Evolutionary conservation across 1,140 invertebrate genomes (phyloP), one percentile per base, ranked within the genome.

Genomic region (Drosophila tropicalis): DNA sequence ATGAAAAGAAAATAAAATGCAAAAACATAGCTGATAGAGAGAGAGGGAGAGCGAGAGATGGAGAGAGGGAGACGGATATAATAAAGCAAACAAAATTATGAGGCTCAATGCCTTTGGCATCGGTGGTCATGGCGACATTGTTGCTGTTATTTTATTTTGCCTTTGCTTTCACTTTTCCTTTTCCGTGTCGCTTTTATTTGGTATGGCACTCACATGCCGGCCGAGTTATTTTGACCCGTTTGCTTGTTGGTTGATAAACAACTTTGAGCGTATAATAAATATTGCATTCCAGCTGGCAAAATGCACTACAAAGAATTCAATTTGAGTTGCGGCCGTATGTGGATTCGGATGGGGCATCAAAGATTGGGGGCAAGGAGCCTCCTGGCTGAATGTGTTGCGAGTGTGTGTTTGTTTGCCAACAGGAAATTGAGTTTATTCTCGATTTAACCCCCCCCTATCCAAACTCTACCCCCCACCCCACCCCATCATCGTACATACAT

Each of bases 251-350:
- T 36, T 58, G 32, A 13, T 15, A 36, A 32, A 58, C 56, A 58
- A 36, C 15, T 34, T 57, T 57, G 55, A 34, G 29, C 55, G 55
- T 34, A 34, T 57, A 34, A 57, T 57, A 57, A 57, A 57, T 57
- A 57, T 34, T 57, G 55, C 32, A 36, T 32, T 36, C 29, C 55
- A 36, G 55, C 29, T 36, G 56, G 25, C 15, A 36, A 58, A 58
- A 58, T 61, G 58, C 67, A 62, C 34, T 40, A 63, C 60, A 58
- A 58, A 58, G 56, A 58, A 58, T 58, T 58, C 56, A 58, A 58
- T 58, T 58, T 58, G n/a, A 58, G 56, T 36, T 58, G n/a, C 56
- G 29, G 29, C 56, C 56, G 13, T 34, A 12, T 32, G n/a, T 15
- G 6, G 13, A 25, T n/a, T 19, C 19, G 10, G 9, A 51, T 51